phyloP scores from a whole-genome alignment of 2,113 vertebrate species.

The Melanocharis versteri region DNA sequence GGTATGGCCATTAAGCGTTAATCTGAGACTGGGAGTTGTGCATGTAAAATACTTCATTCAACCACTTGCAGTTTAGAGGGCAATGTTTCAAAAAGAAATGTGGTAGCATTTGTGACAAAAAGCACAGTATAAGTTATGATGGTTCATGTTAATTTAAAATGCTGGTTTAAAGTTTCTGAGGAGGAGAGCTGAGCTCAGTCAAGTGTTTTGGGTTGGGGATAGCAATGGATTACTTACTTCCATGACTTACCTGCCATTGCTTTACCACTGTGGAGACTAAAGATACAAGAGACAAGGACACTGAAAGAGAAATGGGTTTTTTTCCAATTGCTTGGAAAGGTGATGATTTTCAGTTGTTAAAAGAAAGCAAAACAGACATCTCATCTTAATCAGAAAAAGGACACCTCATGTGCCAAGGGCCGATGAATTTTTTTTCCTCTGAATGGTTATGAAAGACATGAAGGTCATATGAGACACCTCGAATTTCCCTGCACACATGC shows the following conservation, averaged over 20 bases:
- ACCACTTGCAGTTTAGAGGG: background rate
- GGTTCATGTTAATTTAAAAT: background rate
- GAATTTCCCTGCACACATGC: background rate
- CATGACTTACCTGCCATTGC: background rate
- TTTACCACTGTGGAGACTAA: background rate
- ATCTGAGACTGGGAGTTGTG: background rate
- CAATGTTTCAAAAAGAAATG: background rate
- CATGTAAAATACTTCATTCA: background rate
- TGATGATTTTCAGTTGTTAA: background rate
- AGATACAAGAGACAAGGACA: background rate
- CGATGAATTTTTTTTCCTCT: background rate
- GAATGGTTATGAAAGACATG: background rate
- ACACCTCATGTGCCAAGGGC: slow-evolving; percentile 3
- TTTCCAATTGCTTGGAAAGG: background rate
- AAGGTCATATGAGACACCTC: background rate
- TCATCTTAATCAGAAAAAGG: background rate
- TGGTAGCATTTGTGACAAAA: background rate
- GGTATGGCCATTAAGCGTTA: background rate
- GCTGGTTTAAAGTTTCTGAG: background rate
- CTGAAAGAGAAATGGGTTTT: background rate
- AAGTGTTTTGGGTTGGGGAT: background rate
- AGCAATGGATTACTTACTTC: background rate
- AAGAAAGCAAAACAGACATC: slow-evolving; percentile 6
- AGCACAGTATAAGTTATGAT: background rate
- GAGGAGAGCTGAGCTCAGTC: background rate